Evolutionary conservation across 2,113 vertebrate species (phyloP).

Genomic region (Oreocharis arfaki): DNA sequence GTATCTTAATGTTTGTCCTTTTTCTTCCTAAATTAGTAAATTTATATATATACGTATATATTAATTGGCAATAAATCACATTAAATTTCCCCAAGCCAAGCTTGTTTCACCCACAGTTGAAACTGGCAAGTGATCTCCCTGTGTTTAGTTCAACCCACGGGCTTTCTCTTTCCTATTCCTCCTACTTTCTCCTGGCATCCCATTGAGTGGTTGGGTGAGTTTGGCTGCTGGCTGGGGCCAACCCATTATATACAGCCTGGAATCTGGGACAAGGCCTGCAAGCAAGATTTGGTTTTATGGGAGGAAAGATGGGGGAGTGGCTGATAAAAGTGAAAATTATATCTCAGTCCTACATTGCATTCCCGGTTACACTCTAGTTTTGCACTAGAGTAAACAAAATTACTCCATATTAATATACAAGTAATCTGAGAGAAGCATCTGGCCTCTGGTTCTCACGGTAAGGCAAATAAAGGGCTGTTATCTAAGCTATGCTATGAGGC

Average conservation of each 20-base stretch:
- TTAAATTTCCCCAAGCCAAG: background rate
- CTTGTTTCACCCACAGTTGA: background rate
- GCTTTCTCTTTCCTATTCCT: background rate
- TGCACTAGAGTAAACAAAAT: background rate
- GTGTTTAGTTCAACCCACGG: background rate
- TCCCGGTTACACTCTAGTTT: background rate
- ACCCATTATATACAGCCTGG: background rate
- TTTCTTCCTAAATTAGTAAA: background rate
- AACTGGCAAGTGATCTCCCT: background rate
- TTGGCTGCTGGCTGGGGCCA: background rate
- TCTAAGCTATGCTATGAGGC: background rate
- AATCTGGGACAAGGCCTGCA: background rate
- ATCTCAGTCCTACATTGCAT: rapidly evolving
- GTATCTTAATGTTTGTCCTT: background rate
- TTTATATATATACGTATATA: background rate
- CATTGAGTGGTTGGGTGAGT: background rate
- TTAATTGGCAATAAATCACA: background rate
- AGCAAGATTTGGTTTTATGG: background rate
- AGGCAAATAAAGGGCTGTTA: background rate
- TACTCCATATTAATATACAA: background rate
- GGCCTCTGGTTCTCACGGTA: background rate
- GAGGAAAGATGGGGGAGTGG: rapidly evolving
- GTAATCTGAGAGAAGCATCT: background rate
- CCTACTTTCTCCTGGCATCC: background rate
- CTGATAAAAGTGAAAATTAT: background rate